phyloP scores from a whole-genome alignment of 2,797 vertebrate species.

The Setipinna tenuifilis region DNA sequence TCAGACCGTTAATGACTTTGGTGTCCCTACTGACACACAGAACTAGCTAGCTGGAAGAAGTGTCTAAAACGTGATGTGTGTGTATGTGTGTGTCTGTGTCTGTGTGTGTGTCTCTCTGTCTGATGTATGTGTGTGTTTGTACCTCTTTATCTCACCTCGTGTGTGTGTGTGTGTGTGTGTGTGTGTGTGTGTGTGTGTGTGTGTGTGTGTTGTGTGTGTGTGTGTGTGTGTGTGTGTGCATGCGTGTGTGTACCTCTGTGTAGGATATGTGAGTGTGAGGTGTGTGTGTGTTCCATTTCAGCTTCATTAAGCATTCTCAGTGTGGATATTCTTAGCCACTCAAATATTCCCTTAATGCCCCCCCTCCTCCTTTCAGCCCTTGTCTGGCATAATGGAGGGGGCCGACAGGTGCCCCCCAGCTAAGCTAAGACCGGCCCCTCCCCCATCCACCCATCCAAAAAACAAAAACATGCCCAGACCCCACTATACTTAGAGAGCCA shows the following conservation, averaged over 20 bases:
- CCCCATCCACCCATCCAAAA: neutral
- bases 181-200: neutral
- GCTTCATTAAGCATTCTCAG: slow-evolving; percentile 15
- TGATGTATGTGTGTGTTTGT: neutral
- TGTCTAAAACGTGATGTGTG: neutral
- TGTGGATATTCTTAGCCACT: slow-evolving; percentile 18
- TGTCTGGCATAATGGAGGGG: neutral
- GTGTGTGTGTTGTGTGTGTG: neutral
- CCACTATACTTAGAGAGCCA: neutral
- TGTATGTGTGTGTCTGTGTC: neutral
- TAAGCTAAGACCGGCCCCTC: neutral
- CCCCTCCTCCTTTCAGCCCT: neutral
- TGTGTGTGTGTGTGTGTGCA: neutral
- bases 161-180: neutral
- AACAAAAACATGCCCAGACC: neutral
- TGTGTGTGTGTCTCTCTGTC: neutral
- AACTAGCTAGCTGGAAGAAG: neutral
- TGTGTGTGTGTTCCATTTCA: slow-evolving; percentile 10
- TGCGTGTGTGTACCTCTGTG: neutral
- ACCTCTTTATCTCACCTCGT: neutral
- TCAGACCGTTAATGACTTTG: neutral
- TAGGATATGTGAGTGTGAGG: neutral
- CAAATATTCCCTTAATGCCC: slow-evolving; percentile 11
- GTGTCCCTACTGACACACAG: neutral
- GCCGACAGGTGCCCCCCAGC: slow-evolving; percentile 17